A percentile compares a stretch with the other conserved stretches of the same genome.
Evolutionary conservation across 2,113 vertebrate genomes (phyloP).

Genomic region (Myrmecophaga tridactyla): DNA sequence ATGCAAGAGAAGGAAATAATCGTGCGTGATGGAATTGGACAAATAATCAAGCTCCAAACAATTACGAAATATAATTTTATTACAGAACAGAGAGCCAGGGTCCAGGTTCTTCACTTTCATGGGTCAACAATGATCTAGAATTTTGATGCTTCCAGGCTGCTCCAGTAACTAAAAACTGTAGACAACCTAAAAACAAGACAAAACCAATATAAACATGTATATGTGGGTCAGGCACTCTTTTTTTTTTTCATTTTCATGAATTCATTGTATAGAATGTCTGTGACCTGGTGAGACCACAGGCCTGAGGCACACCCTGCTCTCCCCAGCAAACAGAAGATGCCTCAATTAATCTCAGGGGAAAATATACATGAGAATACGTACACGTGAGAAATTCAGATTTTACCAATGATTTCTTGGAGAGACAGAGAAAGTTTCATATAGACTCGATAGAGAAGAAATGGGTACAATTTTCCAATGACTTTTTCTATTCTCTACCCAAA

Average conservation of each 20-base stretch:
- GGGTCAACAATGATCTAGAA: neutral
- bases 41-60: constrained; percentile 67
- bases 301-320: neutral
- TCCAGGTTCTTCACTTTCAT: constrained; percentile 19
- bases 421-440: neutral
- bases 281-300: neutral
- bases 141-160: neutral
- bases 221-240: neutral
- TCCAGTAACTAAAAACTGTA: neutral
- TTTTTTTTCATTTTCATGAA: too few relatives aligned
- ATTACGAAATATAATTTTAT: constrained; percentile 69
- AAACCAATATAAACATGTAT: neutral
- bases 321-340: neutral
- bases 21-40: constrained; percentile 75
- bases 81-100: neutral
- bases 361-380: neutral
- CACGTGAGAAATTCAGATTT: neutral
- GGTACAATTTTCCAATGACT: neutral
- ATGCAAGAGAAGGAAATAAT: constrained; percentile 74
- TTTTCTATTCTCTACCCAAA: neutral
- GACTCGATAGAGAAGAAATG: neutral
- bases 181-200: neutral
- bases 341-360: neutral
- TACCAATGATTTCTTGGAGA: neutral
- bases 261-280: neutral